A percentile compares a stretch with the other conserved stretches of the same genome.
Evolutionary conservation across 2,113 vertebrate genomes (phyloP).

Genomic region (Alouatta palliata): DNA sequence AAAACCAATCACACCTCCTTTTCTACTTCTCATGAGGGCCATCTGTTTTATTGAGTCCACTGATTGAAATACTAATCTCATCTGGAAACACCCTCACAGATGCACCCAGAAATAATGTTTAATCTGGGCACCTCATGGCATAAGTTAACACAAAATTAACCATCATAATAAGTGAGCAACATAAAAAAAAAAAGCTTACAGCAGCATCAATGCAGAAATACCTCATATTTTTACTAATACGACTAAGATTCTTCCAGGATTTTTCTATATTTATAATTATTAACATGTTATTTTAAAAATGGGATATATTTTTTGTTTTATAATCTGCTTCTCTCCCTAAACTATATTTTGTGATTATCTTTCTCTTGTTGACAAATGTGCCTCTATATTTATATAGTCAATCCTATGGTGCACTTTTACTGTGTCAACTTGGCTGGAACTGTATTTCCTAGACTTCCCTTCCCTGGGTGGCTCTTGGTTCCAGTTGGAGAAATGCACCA

Average conservation of each 20-base stretch:
- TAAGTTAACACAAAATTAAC: background rate
- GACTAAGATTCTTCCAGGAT: background rate
- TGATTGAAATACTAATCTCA: background rate
- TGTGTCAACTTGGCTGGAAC: background rate
- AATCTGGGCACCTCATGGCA: background rate
- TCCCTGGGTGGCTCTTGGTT: background rate
- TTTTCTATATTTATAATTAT: background rate
- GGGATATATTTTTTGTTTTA: background rate
- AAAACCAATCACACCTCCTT: too few relatives aligned
- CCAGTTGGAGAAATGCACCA: background rate
- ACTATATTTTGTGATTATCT: background rate
- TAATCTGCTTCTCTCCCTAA: background rate
- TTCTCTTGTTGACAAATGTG: background rate
- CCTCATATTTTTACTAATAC: background rate
- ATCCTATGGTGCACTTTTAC: background rate
- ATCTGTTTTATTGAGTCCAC: background rate
- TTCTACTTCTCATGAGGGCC: too few relatives aligned
- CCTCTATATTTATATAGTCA: background rate
- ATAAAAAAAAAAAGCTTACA: background rate
- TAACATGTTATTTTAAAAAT: background rate
- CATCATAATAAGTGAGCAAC: background rate
- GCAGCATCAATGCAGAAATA: background rate
- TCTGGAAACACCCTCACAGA: background rate
- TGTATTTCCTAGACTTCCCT: background rate
- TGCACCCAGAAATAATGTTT: background rate